These are phyloP conservation scores for Urocyon cinereoargenteus DNA, from an alignment of 2,797 vertebrate species.

Conservation along the genomic window DNA sequence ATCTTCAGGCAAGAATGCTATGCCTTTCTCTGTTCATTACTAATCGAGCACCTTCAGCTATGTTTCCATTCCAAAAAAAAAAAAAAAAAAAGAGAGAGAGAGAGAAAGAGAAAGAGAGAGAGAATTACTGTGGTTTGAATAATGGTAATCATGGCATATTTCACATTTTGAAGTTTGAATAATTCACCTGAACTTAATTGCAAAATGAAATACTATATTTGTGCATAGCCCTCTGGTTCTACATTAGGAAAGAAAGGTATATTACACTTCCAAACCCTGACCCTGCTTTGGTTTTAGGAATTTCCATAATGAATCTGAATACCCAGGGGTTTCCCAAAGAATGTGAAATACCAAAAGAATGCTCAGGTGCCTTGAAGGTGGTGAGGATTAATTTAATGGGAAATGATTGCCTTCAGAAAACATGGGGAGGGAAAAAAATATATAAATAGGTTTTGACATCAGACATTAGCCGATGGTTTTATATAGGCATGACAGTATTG, in stretches of 20 bases:
- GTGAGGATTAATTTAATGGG: conserved; percentile 78
- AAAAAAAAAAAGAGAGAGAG: not conserved
- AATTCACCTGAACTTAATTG: conserved; percentile 73
- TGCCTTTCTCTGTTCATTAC: conserved; percentile 31
- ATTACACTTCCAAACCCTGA: conserved; percentile 60
- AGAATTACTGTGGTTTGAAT: conserved; percentile 60
- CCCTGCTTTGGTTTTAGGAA: conserved; percentile 46
- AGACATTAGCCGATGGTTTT: conserved; percentile 78
- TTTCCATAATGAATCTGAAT: conserved; percentile 71
- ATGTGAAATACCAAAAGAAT: conserved; percentile 1
- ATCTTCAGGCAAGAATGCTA: conserved; percentile 1
- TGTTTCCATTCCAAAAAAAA: conserved; percentile 58
- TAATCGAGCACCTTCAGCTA: conserved; percentile 36
- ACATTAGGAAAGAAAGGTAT: conserved; percentile 58
- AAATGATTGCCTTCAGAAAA: conserved; percentile 75
- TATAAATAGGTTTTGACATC: conserved; percentile 75
- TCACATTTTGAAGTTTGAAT: conserved; percentile 69
- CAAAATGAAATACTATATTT: conserved; percentile 66
- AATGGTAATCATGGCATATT: conserved; percentile 59
- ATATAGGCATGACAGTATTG: conserved; percentile 41
- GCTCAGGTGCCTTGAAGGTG: conserved; percentile 56
- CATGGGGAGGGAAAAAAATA: conserved; percentile 50
- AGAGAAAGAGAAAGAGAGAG: not conserved
- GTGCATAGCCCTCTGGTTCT: conserved; percentile 20
- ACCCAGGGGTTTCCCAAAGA: conserved; percentile 68